Evolutionary conservation across 2,888 invertebrate species (phyloP).

Genomic region (Rhimphoctona megacephalus): DNA sequence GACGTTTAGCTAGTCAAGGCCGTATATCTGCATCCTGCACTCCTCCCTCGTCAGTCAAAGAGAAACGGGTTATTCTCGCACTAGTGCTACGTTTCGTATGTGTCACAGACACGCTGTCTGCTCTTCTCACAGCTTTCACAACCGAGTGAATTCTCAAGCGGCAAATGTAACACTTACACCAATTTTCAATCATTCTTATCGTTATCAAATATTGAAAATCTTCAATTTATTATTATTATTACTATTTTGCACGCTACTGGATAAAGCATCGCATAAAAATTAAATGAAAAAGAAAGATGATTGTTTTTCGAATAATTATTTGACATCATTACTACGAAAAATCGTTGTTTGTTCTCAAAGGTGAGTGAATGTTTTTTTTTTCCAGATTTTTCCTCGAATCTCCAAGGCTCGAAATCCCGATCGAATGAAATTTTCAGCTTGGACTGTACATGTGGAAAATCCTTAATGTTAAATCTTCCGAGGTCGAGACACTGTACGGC

Average conservation of each 20-base stretch:
- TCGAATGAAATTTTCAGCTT: neutral
- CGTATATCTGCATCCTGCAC: slow-evolving; percentile 76
- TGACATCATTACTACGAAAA: neutral
- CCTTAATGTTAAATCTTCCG: neutral
- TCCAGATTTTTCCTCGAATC: neutral
- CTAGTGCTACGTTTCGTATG: slow-evolving; percentile 8
- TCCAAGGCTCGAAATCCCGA: neutral
- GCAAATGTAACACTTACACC: neutral
- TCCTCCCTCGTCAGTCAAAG: slow-evolving; percentile 61
- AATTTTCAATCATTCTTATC: neutral
- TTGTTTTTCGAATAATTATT: neutral
- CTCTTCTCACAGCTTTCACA: slow-evolving; percentile 9
- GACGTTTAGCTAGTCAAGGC: slow-evolving; percentile 72
- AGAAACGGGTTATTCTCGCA: slow-evolving; percentile 59
- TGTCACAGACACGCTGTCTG: slow-evolving; percentile 35
- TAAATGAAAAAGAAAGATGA: neutral
- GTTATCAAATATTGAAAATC: neutral
- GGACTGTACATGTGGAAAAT: neutral
- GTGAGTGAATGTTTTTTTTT: no score
- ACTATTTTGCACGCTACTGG: neutral
- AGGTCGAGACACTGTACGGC: slow-evolving; percentile 12
- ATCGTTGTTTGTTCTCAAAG: no score
- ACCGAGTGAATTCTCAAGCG: neutral
- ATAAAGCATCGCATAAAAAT: neutral
- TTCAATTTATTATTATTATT: neutral